These are phyloP conservation scores for Phalacrocorax carbo DNA, from an alignment of 2,113 vertebrate genomes.

Conservation along the genomic window DNA sequence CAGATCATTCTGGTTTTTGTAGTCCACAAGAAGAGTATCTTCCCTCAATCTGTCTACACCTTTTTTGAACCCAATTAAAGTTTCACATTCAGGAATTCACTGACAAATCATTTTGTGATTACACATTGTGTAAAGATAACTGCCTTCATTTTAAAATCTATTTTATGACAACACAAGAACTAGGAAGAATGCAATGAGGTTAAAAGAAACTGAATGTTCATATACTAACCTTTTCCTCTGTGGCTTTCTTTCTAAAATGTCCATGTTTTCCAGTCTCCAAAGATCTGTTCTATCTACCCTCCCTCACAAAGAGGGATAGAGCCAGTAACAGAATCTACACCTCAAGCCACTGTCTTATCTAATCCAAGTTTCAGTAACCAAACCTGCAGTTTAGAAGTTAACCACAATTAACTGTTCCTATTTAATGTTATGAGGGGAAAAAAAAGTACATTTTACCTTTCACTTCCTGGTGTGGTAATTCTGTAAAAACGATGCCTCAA, in stretches of 20 bases:
- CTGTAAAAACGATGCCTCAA: slow-evolving; percentile 97
- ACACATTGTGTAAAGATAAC: not conserved
- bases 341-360: not conserved
- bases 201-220: not conserved
- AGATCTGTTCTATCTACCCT: not conserved
- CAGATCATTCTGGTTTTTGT: not conserved
- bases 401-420: not conserved
- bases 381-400: not conserved
- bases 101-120: not conserved
- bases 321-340: not conserved
- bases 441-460: slow-evolving; percentile 79
- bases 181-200: not conserved
- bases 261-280: not conserved
- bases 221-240: not conserved
- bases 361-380: not conserved
- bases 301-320: not conserved
- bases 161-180: not conserved
- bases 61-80: not conserved
- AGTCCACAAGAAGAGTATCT: not conserved
- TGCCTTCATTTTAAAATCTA: not conserved
- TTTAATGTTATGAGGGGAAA: not conserved
- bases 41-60: not conserved
- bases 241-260: not conserved
- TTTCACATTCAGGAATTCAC: not conserved
- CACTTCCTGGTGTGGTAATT: slow-evolving; percentile 97